A percentile compares a stretch with the other conserved stretches of the same genome.
These are phyloP conservation scores for Tribolium freemani DNA, from an alignment of 2,888 invertebrate species.

Conservation along the genomic window DNA sequence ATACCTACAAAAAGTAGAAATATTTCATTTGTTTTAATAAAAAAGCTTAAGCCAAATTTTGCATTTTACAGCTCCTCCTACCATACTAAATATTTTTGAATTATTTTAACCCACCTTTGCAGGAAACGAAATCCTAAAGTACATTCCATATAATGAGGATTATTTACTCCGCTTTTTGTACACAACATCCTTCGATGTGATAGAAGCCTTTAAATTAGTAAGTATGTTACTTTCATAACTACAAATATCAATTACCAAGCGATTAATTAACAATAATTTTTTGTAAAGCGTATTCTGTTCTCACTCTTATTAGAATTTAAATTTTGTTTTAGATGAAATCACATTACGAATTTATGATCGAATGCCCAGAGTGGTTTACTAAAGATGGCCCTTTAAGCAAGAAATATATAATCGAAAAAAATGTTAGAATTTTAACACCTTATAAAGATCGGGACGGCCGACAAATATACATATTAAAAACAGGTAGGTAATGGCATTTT, in stretches of 20 bases:
- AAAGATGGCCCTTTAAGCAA: constrained; percentile 55
- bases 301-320: not conserved
- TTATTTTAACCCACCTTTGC: no score
- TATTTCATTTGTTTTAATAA: no score
- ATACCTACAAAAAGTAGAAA: no score
- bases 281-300: no score
- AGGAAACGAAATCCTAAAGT: constrained; percentile 55
- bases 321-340: constrained; percentile 56
- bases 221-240: not conserved
- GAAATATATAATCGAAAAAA: constrained; percentile 58
- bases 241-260: no score
- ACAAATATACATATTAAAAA: constrained; percentile 62
- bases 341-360: constrained; percentile 59
- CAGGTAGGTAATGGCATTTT: constrained; percentile 50
- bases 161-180: constrained; percentile 62
- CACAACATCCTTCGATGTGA: constrained; percentile 60
- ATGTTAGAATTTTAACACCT: constrained; percentile 60
- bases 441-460: constrained; percentile 63
- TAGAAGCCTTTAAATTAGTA: constrained; percentile 56
- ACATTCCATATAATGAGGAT: constrained; percentile 60
- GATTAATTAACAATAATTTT: no score
- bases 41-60: no score
- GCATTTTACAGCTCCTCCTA: no score
- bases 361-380: constrained; percentile 64
- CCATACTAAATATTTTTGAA: no score